Conservation (phyloP, 2,888 invertebrate genomes). For the Drosophila fungiperda region DNA sequence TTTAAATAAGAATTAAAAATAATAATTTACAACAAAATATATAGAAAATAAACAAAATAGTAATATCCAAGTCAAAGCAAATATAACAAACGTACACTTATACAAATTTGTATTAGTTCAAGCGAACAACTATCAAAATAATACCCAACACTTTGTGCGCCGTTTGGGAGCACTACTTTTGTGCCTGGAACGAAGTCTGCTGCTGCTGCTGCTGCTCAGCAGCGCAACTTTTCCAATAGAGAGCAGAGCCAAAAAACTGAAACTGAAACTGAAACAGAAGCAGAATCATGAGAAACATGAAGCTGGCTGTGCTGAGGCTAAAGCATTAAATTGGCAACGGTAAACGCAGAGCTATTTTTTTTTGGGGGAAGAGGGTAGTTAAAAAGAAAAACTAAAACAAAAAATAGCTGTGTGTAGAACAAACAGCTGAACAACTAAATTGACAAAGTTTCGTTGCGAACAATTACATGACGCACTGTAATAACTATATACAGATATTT, state of each 20-base stretch:
- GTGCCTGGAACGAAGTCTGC: conserved; percentile 48
- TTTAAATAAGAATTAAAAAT: background rate
- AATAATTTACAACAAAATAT: background rate
- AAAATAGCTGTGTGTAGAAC: conserved; percentile 6
- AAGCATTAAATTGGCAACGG: conserved; percentile 48
- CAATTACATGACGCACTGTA: conserved; percentile 27
- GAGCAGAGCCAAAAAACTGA: conserved; percentile 44
- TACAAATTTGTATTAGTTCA: background rate
- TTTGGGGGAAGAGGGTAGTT: conserved; percentile 3
- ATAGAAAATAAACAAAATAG: background rate
- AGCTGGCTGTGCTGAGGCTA: conserved; percentile 31
- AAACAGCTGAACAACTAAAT: conserved; percentile 30
- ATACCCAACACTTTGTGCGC: conserved; percentile 14
- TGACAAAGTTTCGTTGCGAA: conserved; percentile 19
- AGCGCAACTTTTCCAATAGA: conserved; percentile 61
- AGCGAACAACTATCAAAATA: conserved; percentile 20
- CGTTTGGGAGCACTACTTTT: conserved; percentile 28
- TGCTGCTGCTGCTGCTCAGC: conserved; percentile 49
- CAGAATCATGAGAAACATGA: conserved; percentile 40
- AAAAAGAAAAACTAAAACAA: conserved; percentile 9
- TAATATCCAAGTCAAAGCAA: background rate
- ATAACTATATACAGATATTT: conserved; percentile 23
- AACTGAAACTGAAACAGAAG: conserved; percentile 44
- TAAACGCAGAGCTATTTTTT: conserved; percentile 40
- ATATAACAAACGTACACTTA: background rate